Conservation (phyloP, 2,888 invertebrate genomes). For the Monopis laevigella region DNA sequence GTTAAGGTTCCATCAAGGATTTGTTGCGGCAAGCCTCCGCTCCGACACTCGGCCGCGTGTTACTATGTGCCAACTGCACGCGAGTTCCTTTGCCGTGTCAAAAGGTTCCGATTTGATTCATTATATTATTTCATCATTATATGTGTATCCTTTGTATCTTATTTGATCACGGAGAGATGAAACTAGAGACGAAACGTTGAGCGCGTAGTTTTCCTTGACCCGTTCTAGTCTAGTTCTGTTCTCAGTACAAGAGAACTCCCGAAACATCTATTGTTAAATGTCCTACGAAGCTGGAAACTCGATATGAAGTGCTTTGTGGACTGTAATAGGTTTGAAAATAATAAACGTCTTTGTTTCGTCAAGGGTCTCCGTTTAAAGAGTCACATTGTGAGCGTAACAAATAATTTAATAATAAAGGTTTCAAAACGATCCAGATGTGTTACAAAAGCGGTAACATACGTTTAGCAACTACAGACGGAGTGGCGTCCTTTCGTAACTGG, state of each 20-base stretch:
- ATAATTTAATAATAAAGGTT: conserved; percentile 64
- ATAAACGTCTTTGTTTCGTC: conserved; percentile 26
- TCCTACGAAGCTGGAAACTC: too few species aligned
- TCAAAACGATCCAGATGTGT: conserved; percentile 67
- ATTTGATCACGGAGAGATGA: too few species aligned
- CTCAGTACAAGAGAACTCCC: too few species aligned
- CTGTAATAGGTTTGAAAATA: background rate
- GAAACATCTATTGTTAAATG: too few species aligned
- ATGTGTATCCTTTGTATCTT: background rate
- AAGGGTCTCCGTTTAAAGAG: conserved; percentile 36
- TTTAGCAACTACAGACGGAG: conserved; percentile 42
- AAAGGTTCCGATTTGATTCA: background rate
- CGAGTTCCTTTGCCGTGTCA: conserved; percentile 55
- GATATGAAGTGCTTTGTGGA: conserved; percentile 41
- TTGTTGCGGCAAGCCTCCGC: conserved; percentile 66
- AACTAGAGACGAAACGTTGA: too few species aligned
- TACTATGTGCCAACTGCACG: conserved; percentile 60
- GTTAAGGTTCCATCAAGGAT: conserved; percentile 67
- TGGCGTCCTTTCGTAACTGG: conserved; percentile 43
- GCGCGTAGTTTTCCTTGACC: too few species aligned
- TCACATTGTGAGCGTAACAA: conserved; percentile 50
- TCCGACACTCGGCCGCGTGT: conserved; percentile 58
- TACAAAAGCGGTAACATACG: conserved; percentile 61
- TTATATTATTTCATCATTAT: background rate
- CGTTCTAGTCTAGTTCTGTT: too few species aligned